Base-by-base conservation (phyloP, 2,888 invertebrate species). In the Ormyrus rosae region DNA sequence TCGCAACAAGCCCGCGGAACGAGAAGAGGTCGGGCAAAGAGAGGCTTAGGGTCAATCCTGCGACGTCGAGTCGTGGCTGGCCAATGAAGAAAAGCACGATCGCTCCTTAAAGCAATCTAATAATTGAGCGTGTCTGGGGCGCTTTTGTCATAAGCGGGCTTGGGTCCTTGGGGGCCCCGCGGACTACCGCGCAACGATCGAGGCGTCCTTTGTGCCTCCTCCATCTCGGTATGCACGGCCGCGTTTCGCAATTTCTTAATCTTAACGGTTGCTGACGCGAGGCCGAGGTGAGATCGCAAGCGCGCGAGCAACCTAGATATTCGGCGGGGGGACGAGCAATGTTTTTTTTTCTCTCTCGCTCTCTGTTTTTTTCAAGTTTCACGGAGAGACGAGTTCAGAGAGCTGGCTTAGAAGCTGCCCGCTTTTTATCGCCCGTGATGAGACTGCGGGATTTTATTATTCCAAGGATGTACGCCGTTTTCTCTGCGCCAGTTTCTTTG, bases 171-270 rank as follows among this genome's bases (percentile, higher is more conserved):
- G 55, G 10, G 34, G 34, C 34, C 70, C 69, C 19, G 48, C 3
- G 8, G 19, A 8, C n/a, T 46, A 9, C 11, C 9, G 19, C 51
- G 19, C 50, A 34, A 53, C 60, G n/a, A n/a, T 45, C 48, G 34
- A 6, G 65, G 61, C 50, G 46, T 51, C 53, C 73, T 51, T 64
- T 48, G 55, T 53, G 64, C 34, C 34, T n/a, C n/a, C 46, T 10
- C 6, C n/a, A n/a, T n/a, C 71, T 61, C 78, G 11, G 60, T 68
- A 68, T 73, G 68, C 58, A 34, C 60, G 34, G 63, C 55, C 79
- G 69, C 75, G 75, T 65, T 65, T 61, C 56, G 72, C 67, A 34
- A 67, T 76, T 80, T 76, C 71, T 80, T 76, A 72, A 76, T 80
- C 76, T 80, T 72, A 63, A 72, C 76, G 72, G 76, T 70, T 61